Evolutionary conservation across 2,113 vertebrate species (phyloP).

Genomic region (Otus sunia): DNA sequence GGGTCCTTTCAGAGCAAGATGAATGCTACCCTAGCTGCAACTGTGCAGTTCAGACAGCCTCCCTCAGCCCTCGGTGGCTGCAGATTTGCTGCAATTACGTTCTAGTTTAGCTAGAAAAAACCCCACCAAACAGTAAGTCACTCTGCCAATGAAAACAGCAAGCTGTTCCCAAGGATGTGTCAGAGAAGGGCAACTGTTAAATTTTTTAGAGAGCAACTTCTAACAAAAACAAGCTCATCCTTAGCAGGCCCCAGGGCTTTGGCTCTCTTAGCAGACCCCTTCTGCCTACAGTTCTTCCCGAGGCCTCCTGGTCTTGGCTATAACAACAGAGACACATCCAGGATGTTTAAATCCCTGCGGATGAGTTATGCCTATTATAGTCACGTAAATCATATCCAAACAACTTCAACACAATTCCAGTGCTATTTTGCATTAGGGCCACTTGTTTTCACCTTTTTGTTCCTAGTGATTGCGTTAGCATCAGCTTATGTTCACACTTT

Average conservation of each 20-base stretch:
- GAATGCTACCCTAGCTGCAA: not conserved
- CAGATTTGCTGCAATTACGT: not conserved
- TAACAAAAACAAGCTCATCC: not conserved
- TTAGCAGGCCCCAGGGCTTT: not conserved
- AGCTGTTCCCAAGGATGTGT: not conserved
- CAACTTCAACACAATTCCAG: not conserved
- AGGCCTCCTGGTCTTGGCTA: not conserved
- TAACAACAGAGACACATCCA: not conserved
- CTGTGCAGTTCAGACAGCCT: not conserved
- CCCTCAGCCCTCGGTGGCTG: not conserved
- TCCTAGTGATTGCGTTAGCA: not conserved
- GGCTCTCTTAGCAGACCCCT: not conserved
- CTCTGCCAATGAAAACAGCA: not conserved
- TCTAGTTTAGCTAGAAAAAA: not conserved
- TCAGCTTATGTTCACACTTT: accelerated
- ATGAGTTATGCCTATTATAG: not conserved
- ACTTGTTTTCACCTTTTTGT: accelerated
- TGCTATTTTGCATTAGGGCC: not conserved
- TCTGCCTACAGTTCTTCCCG: not conserved
- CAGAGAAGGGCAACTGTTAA: not conserved
- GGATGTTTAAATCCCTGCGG: not conserved
- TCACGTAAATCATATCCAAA: not conserved
- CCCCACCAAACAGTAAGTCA: not conserved
- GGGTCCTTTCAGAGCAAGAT: not conserved
- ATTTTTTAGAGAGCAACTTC: constrained; percentile 7